Evolutionary conservation across 2,888 invertebrate genomes (phyloP).

Genomic region (Saturnia pavonia): DNA sequence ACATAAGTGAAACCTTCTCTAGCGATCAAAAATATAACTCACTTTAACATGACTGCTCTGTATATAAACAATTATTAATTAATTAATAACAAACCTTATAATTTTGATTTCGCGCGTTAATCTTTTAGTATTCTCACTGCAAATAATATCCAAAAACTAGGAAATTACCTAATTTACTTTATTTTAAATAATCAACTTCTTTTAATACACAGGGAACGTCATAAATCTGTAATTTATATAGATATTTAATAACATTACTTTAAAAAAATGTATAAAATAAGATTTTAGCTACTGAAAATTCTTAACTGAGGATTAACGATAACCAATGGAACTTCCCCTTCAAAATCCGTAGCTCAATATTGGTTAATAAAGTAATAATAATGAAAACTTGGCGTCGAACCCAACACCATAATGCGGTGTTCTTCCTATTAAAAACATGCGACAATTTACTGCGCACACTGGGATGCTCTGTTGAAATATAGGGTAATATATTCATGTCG

Average conservation of each 20-base stretch:
- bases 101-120: no score
- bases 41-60: no score
- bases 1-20: no score
- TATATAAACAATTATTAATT: no score
- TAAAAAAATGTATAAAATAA: not conserved
- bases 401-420: conserved; percentile 55
- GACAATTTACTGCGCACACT: conserved; percentile 30
- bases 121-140: not conserved
- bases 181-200: not conserved
- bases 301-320: conserved; percentile 14
- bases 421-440: conserved; percentile 40
- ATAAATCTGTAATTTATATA: no score
- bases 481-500: conserved; percentile 11
- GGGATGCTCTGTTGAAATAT: conserved; percentile 27
- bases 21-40: no score
- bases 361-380: conserved; percentile 81
- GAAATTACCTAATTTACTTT: not conserved
- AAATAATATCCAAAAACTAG: not conserved
- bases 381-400: conserved; percentile 74
- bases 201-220: not conserved
- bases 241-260: no score
- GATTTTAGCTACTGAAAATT: not conserved
- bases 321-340: conserved; percentile 32
- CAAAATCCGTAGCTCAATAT: conserved; percentile 69
- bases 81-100: no score